Base-by-base conservation (phyloP, 2,888 invertebrate genomes). In the Desoria tigrina region DNA sequence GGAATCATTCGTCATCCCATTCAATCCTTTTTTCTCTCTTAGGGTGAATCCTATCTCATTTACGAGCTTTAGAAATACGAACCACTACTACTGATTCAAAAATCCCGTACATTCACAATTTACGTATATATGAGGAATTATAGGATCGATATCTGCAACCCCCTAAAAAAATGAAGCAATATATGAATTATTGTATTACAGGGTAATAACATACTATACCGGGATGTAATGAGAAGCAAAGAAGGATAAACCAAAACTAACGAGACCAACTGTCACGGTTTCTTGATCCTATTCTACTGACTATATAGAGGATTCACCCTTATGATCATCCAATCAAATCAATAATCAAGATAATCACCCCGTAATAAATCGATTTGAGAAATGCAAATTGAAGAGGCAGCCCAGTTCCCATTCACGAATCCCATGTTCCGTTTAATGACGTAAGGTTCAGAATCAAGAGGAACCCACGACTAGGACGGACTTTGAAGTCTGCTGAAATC, bases 1-100 rank as follows among this genome's bases (percentile, higher is more conserved):
- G 54, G 61, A 66, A 69, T 69, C 63, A 66, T 66, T 69, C 66
- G 63, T 66, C 69, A 66, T 69, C 42, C 63, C 53, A 61, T 64
- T 63, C 66, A 66, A 66, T 61, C 28, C 58, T 58, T 58, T 58
- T 57, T 21, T 27, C n/a, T 18, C 21, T 7, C 24, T 4, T 21
- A 7, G 24, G 14, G 26, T 51, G 14, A 51, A 51, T 24, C 26
- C 26, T 51, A 21, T 24, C 14, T 26, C 26, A 21, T 16, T 21
- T 51, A 23, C 26, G n/a, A 11, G 45, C 21, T 24, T 21, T 51
- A 24, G 51, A 49, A 49, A 49, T 49, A 49, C 9, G 18, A 49
- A 21, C 24, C 21, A 4, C 51, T 45, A 45, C 45, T 45, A 39
- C 39, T 39, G 16, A 39, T n/a, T 21, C 16, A 16, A 18, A 21